These are phyloP conservation scores for Hyles lineata DNA, from an alignment of 2,888 invertebrate genomes.

Conservation along the genomic window DNA sequence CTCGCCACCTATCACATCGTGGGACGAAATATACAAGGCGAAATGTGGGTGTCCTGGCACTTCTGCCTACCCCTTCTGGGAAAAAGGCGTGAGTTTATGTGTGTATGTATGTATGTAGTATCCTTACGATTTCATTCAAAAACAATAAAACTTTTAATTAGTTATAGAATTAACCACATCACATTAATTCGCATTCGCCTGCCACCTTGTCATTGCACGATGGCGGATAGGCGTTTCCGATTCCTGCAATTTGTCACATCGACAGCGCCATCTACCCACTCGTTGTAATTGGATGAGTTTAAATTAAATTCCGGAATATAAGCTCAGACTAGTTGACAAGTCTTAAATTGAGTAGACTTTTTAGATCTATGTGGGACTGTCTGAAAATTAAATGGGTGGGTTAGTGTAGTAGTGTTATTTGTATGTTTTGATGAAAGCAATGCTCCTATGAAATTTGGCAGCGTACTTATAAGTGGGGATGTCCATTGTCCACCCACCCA, in stretches of 20 bases:
- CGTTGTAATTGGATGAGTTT: conserved; percentile 53
- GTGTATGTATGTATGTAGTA: not conserved
- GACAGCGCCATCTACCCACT: conserved; percentile 40
- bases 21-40: too few species aligned
- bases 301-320: conserved; percentile 49
- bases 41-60: too few species aligned
- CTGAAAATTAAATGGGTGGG: too few species aligned
- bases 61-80: too few species aligned
- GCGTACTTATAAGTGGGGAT: too few species aligned
- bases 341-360: not conserved
- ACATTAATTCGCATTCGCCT: not conserved
- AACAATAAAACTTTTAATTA: not conserved
- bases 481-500: too few species aligned
- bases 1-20: too few species aligned
- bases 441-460: too few species aligned
- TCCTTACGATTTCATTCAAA: not conserved
- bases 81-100: too few species aligned
- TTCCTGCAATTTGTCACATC: conserved; percentile 58
- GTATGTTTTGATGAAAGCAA: too few species aligned
- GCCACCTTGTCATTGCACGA: conserved; percentile 13
- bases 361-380: not conserved
- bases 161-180: not conserved
- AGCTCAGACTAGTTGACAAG: conserved; percentile 34
- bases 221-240: conserved; percentile 40
- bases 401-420: too few species aligned